Conservation (phyloP, 2,113 vertebrate genomes). For the Notothenia coriiceps region DNA sequence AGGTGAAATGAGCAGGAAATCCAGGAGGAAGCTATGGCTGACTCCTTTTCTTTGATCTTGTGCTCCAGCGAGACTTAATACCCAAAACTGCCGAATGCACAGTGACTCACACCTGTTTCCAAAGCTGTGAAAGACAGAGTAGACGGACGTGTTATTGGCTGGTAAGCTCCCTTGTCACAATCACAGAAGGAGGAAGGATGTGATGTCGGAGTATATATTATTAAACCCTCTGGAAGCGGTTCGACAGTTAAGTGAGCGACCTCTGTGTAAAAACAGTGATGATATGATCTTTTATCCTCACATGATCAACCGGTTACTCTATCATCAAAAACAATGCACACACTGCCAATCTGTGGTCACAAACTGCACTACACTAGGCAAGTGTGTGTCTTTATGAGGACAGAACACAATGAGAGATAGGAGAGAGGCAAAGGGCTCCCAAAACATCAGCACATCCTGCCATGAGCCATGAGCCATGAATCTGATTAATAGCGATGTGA, state of each 20-base stretch:
- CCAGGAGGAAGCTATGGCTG: constrained; percentile 30
- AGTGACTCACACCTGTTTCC: constrained; percentile 61
- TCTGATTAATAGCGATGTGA: constrained; percentile 73
- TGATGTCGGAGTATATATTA: constrained; percentile 5
- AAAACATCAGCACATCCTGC: constrained; percentile 30
- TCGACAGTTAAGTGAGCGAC: constrained; percentile 30
- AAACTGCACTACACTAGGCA: constrained; percentile 34
- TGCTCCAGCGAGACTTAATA: constrained; percentile 30
- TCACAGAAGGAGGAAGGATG: constrained; percentile 18
- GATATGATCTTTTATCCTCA: constrained; percentile 40
- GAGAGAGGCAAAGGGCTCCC: constrained; percentile 14
- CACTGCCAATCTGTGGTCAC: constrained; percentile 54
- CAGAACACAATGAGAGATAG: constrained; percentile 13
- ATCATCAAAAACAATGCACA: constrained; percentile 9
- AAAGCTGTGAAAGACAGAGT: constrained; percentile 39
- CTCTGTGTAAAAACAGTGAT: constrained; percentile 2
- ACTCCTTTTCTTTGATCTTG: constrained; percentile 63
- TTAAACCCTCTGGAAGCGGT: constrained; percentile 3
- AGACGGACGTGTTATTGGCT: constrained; percentile 25
- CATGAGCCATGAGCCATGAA: constrained; percentile 68
- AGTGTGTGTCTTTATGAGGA: neutral
- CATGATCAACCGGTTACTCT: neutral
- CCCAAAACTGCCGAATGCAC: constrained; percentile 42
- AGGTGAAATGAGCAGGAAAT: constrained; percentile 68
- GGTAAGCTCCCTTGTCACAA: constrained; percentile 24